Conservation (phyloP, 1,140 invertebrate species). For the Panagrolaimus sp. region DNA sequence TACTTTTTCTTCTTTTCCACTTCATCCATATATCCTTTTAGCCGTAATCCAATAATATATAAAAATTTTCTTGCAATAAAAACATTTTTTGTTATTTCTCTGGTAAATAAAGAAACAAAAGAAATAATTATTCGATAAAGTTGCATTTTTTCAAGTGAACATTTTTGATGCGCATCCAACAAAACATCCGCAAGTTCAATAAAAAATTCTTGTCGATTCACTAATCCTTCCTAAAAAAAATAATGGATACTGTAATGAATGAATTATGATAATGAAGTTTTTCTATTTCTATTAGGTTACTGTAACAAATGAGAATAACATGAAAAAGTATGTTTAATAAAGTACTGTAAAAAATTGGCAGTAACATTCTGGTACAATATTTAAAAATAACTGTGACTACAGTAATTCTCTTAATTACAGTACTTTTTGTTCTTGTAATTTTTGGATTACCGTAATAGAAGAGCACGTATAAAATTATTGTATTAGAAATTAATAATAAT, state of each 20-base stretch:
- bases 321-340: too few species aligned
- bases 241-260: not conserved
- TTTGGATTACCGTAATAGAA: too few species aligned
- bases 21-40: conserved; percentile 9
- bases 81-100: conserved; percentile 13
- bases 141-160: conserved; percentile 6
- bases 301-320: too few species aligned
- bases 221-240: conserved; percentile 41
- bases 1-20: not conserved
- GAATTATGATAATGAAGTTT: conserved; percentile 6
- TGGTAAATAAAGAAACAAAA: conserved; percentile 1
- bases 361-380: too few species aligned
- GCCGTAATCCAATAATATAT: not conserved
- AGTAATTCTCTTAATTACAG: too few species aligned
- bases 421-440: too few species aligned
- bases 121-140: not conserved
- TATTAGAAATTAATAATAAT: too few species aligned
- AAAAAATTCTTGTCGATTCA: conserved; percentile 49
- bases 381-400: too few species aligned
- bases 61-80: conserved; percentile 7
- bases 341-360: too few species aligned
- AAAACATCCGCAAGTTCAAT: conserved; percentile 44
- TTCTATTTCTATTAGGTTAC: not conserved
- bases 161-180: conserved; percentile 25
- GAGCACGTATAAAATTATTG: too few species aligned